Conservation (phyloP, 2,113 vertebrate species). For the Rhadina sibilatrix region DNA sequence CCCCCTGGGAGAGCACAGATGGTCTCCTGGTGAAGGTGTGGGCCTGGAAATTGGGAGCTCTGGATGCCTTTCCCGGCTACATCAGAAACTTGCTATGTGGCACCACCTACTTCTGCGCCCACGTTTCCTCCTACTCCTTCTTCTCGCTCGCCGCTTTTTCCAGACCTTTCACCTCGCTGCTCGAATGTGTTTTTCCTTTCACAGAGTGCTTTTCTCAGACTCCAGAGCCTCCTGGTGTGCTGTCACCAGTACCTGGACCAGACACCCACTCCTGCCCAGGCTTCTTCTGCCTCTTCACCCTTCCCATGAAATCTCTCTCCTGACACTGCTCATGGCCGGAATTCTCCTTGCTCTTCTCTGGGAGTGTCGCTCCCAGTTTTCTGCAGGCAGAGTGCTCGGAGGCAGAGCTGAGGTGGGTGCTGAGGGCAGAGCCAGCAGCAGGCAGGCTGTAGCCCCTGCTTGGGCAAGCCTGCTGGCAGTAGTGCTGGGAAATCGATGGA, state of each 20-base stretch:
- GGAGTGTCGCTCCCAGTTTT: background rate
- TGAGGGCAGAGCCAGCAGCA: background rate
- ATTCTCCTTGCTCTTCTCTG: background rate
- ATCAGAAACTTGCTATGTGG: conserved; percentile 60
- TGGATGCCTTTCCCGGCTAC: conserved; percentile 53
- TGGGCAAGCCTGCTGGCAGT: background rate
- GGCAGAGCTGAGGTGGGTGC: accelerated
- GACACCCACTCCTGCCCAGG: background rate
- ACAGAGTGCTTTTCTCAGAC: background rate
- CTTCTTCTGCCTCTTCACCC: background rate
- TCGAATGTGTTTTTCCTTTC: background rate
- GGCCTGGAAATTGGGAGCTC: conserved; percentile 49
- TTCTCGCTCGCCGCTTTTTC: background rate
- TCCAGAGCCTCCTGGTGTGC: background rate
- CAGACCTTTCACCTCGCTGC: conserved; percentile 41
- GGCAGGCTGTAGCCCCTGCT: background rate
- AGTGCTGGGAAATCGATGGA: background rate
- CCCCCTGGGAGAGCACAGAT: conserved; percentile 32
- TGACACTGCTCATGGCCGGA: background rate
- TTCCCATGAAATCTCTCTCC: background rate
- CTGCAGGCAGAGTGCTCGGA: accelerated
- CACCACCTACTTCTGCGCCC: conserved; percentile 49
- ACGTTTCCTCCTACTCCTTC: conserved; percentile 52
- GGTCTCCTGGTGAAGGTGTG: conserved; percentile 38
- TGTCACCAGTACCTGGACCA: conserved; percentile 8